Evolutionary conservation across 2,113 vertebrate genomes (phyloP), one percentile per base, ranked within the genome.

Genomic region (Glaucidium brasilianum): DNA sequence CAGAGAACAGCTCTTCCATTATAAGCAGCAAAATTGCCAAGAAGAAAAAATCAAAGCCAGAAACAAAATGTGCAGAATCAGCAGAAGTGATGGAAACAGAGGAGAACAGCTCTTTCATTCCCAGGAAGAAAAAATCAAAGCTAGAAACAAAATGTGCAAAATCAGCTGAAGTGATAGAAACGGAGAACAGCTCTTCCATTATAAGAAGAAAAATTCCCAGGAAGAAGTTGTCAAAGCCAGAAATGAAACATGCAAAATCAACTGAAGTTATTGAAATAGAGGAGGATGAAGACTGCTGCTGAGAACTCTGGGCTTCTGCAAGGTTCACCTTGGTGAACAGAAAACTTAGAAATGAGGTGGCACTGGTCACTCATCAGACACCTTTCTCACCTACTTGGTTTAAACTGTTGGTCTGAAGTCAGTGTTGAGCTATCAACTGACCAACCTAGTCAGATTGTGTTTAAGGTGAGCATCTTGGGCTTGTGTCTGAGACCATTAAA

Each of bases 1-100:
- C 75, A 64, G 98, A 98, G 12, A 94, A 96, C 29, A 97, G 94
- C 67, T 90, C 74, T 78, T 98, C 98, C 75, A 98, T 98, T 94
- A 12, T 98, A 94, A 97, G 97, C 75, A 97, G 96, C 84, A 92
- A 92, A 69, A 90, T 98, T 41, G 97, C 97, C 35, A 90, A 58
- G n/a, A 98, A 96, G 84, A 96, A 79, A 20, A 97, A 96, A 30
- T 34, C 64, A 37, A 96, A 93, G 59, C 1, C 11, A 16, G 23
- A 58, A 89, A 47, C 4, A 8, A 96, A 92, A 30, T 0, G 0
- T 80, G 30, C 34, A 5, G 62, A 91, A 56, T 9, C 63, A 52
- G 8, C 10, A 5, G 45, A 78, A 71, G 91, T 78, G 55, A 69
- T 85, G 5, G 77, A 90, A 89, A 29, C 75, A 12, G 39, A 39